Conservation (phyloP, 2,888 invertebrate species). For the Elaeidobius kamerunicus region DNA sequence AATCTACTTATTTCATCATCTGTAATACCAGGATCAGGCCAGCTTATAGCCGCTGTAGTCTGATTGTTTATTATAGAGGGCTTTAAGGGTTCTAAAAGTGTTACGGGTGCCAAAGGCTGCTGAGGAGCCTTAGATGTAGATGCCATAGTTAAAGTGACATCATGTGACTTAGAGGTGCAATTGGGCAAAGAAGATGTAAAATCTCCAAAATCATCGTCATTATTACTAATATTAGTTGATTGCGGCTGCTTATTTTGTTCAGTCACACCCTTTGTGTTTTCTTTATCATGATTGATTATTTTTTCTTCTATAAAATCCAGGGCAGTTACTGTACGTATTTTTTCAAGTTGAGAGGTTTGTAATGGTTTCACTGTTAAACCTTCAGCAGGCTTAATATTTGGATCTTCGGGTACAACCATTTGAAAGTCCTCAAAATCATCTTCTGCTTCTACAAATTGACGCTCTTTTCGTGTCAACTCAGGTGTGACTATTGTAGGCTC, state of each 20-base stretch:
- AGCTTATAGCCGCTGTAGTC: slow-evolving; percentile 54
- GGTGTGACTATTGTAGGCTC: slow-evolving; percentile 44
- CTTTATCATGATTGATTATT: neutral
- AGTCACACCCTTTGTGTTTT: neutral
- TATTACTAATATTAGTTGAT: slow-evolving; percentile 7
- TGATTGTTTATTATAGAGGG: slow-evolving; percentile 31
- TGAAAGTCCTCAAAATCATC: slow-evolving; percentile 24
- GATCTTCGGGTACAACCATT: slow-evolving; percentile 24
- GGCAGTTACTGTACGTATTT: neutral
- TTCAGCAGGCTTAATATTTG: slow-evolving; percentile 5
- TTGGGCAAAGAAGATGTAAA: slow-evolving; percentile 42
- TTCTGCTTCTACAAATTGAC: slow-evolving; percentile 17
- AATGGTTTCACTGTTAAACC: slow-evolving; percentile 20
- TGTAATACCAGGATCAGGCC: slow-evolving; percentile 59
- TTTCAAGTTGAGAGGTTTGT: no score
- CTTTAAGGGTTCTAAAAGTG: slow-evolving; percentile 37
- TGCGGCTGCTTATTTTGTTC: no score
- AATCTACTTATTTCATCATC: slow-evolving; percentile 47
- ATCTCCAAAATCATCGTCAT: slow-evolving; percentile 48
- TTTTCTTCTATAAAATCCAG: no score
- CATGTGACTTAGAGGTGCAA: neutral
- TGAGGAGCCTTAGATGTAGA: no score
- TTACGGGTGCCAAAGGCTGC: neutral
- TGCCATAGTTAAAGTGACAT: neutral
- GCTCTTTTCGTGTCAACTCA: slow-evolving; percentile 38